phyloP scores from a whole-genome alignment of 2,888 invertebrate species.

The Pedicia rivosa region DNA sequence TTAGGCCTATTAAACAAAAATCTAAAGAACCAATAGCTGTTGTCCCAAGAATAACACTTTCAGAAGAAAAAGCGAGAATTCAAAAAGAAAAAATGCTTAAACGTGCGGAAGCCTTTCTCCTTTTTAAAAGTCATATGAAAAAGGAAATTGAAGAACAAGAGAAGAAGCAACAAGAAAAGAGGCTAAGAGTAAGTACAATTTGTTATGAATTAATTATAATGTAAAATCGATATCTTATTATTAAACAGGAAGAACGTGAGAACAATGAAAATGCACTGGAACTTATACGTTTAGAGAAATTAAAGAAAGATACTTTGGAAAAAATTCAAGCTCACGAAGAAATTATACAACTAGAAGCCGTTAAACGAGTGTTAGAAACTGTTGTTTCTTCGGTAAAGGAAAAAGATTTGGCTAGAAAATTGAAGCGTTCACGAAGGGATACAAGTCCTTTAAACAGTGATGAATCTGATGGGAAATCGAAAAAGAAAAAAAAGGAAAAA shows the following conservation, averaged over 20 bases:
- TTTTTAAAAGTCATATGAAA: conserved; percentile 44
- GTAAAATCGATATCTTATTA: no score
- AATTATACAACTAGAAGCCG: conserved; percentile 16
- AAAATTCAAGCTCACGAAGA: conserved; percentile 26
- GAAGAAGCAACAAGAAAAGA: conserved; percentile 34
- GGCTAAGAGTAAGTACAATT: conserved; percentile 8
- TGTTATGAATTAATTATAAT: neutral
- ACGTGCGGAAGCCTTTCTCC: conserved; percentile 33
- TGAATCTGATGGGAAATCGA: no score
- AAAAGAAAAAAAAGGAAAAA: no score
- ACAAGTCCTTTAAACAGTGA: no score
- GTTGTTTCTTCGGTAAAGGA: conserved; percentile 13
- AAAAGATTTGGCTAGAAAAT: conserved; percentile 7
- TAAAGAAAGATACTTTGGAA: conserved; percentile 26
- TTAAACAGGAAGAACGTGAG: conserved; percentile 22
- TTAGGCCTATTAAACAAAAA: conserved; percentile 11
- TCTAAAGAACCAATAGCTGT: conserved; percentile 8
- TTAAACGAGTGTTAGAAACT: conserved; percentile 14
- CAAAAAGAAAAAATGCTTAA: conserved; percentile 30
- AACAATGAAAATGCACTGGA: conserved; percentile 15
- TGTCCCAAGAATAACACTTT: conserved; percentile 9
- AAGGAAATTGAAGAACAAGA: conserved; percentile 38
- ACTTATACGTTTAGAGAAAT: conserved; percentile 25
- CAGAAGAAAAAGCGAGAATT: conserved; percentile 21
- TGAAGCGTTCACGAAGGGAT: no score